Conservation (phyloP, 2,113 vertebrate species). For the Vulpes lagopus region DNA sequence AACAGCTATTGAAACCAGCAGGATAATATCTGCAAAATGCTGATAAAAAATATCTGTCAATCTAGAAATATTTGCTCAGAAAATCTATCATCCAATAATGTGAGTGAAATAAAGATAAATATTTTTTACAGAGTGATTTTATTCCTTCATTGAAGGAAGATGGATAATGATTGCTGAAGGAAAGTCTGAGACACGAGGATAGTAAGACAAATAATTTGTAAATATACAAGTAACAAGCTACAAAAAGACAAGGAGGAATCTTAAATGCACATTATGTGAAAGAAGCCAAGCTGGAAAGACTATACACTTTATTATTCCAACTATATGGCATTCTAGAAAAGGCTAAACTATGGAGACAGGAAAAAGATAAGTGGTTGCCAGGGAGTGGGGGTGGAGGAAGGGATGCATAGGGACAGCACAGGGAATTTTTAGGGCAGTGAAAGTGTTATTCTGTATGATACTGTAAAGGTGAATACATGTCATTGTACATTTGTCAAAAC, state of each 20-base stretch:
- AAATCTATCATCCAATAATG: not conserved
- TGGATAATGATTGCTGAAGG: not conserved
- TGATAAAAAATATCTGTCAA: not conserved
- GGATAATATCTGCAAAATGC: not conserved
- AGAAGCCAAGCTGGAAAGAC: not conserved
- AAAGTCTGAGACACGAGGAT: not conserved
- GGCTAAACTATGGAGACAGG: not conserved
- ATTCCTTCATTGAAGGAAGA: not conserved
- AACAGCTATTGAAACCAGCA: not conserved
- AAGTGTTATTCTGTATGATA: not conserved
- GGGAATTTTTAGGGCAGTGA: not conserved
- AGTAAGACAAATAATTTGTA: not conserved
- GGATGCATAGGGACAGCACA: not conserved
- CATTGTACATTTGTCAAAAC: not conserved
- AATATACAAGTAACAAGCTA: not conserved
- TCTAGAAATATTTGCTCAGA: not conserved
- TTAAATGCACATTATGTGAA: not conserved
- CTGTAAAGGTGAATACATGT: not conserved
- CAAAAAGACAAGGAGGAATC: not conserved
- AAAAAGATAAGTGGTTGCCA: not conserved
- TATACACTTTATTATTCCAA: not conserved
- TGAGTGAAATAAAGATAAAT: not conserved
- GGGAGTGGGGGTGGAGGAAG: too few relatives aligned
- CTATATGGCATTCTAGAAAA: not conserved
- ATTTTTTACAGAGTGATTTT: not conserved